Percentiles rank a stretch among this genome's conserved stretches.
phyloP scores from a whole-genome alignment of 2,797 vertebrate genomes.

The Pseudochirops cupreus region DNA sequence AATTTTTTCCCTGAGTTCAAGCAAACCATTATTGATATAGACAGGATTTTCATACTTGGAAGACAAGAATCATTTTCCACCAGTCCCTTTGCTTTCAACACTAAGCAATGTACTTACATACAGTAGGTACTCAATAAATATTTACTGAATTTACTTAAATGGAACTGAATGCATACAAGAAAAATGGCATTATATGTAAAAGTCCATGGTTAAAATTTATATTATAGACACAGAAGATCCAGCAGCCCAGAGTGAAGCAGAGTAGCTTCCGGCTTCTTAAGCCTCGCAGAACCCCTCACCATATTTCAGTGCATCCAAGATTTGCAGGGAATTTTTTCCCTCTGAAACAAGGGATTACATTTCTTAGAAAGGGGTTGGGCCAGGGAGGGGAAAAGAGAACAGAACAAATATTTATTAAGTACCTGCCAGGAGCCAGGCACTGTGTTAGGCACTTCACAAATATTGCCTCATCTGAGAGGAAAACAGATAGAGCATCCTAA shows the following conservation, averaged over 20 bases:
- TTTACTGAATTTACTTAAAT: not conserved
- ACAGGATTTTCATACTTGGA: not conserved
- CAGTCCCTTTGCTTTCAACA: not conserved
- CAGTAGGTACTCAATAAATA: not conserved
- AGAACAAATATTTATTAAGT: not conserved
- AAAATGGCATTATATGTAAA: not conserved
- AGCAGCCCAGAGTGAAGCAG: not conserved
- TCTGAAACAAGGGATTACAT: not conserved
- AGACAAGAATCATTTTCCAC: not conserved
- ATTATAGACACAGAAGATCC: not conserved
- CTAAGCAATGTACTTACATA: not conserved
- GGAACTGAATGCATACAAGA: not conserved
- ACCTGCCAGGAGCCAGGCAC: not conserved
- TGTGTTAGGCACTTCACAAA: not conserved
- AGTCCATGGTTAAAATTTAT: not conserved
- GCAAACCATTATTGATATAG: not conserved
- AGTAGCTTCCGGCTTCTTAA: not conserved
- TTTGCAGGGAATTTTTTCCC: not conserved
- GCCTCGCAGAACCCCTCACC: not conserved
- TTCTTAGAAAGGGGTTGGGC: not conserved
- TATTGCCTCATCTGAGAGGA: not conserved
- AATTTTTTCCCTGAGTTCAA: not conserved
- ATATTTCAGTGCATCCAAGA: not conserved
- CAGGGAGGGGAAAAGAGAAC: not conserved
- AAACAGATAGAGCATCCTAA: not conserved